A percentile compares a stretch with the other conserved stretches of the same genome.
These are phyloP conservation scores for Pangasius djambal DNA, from an alignment of 2,797 vertebrate species.

Conservation along the genomic window DNA sequence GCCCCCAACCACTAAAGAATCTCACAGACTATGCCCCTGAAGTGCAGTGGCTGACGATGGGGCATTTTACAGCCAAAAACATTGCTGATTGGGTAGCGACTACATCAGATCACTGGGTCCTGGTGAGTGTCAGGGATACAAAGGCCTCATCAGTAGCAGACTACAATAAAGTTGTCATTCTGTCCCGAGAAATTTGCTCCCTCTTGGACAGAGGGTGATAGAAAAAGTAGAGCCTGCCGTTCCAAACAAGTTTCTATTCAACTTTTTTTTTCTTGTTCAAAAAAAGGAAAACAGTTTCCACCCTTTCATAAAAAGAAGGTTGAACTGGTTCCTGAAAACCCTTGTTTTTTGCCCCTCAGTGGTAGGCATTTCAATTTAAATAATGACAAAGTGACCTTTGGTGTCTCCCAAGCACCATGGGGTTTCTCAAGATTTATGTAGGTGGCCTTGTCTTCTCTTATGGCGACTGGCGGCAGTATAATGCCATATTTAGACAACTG, in stretches of 20 bases:
- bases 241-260: not conserved
- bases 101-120: not conserved
- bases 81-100: not conserved
- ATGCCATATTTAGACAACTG: not conserved
- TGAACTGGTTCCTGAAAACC: not conserved
- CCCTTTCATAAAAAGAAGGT: not conserved
- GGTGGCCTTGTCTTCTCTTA: not conserved
- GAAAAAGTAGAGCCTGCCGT: not conserved
- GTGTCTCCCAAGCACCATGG: not conserved
- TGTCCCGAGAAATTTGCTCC: not conserved
- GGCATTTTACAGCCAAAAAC: not conserved
- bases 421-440: not conserved
- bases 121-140: not conserved
- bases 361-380: not conserved
- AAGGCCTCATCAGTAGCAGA: not conserved
- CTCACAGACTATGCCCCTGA: not conserved
- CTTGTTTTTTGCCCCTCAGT: not conserved
- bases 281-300: not conserved
- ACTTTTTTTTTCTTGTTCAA: not conserved
- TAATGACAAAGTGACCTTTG: slow-evolving; percentile 2
- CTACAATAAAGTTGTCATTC: not conserved
- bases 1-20: slow-evolving; percentile 4
- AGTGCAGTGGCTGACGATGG: not conserved
- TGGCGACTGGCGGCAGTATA: not conserved
- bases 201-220: not conserved